These are phyloP conservation scores for Amorpha juglandis DNA, from an alignment of 2,888 invertebrate genomes.

Conservation along the genomic window DNA sequence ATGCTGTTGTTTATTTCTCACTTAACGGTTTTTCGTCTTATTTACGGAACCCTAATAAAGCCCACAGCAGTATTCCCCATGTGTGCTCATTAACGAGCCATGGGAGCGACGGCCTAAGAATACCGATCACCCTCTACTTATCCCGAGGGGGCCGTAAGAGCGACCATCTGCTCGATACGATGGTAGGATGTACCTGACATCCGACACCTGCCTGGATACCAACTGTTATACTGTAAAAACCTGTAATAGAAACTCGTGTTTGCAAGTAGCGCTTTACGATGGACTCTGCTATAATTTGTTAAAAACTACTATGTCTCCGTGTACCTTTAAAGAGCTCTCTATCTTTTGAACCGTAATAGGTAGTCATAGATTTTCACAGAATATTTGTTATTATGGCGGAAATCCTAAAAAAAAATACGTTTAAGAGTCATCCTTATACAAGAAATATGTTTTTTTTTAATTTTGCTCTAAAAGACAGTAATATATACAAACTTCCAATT, in stretches of 20 bases:
- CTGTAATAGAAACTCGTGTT: not conserved
- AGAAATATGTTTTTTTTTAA: too few relatives aligned
- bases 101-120: slow-evolving; percentile 1
- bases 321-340: too few relatives aligned
- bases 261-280: not conserved
- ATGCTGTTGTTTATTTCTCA: too few relatives aligned
- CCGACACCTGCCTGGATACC: not conserved
- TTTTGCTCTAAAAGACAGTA: too few relatives aligned
- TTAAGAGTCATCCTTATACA: too few relatives aligned
- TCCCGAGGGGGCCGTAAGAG: not conserved
- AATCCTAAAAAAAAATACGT: too few relatives aligned
- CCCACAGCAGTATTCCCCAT: not conserved
- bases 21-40: not conserved
- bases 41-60: not conserved
- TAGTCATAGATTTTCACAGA: too few relatives aligned
- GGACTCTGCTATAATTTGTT: not conserved
- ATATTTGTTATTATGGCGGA: too few relatives aligned
- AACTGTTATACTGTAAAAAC: not conserved
- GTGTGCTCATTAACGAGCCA: not conserved
- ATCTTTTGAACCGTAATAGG: too few relatives aligned
- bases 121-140: slow-evolving; percentile 4
- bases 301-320: too few relatives aligned
- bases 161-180: not conserved
- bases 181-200: not conserved
- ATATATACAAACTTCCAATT: too few relatives aligned